Base-by-base conservation (phyloP, 2,113 vertebrate species). In the Coryphaenoides rupestris region DNA sequence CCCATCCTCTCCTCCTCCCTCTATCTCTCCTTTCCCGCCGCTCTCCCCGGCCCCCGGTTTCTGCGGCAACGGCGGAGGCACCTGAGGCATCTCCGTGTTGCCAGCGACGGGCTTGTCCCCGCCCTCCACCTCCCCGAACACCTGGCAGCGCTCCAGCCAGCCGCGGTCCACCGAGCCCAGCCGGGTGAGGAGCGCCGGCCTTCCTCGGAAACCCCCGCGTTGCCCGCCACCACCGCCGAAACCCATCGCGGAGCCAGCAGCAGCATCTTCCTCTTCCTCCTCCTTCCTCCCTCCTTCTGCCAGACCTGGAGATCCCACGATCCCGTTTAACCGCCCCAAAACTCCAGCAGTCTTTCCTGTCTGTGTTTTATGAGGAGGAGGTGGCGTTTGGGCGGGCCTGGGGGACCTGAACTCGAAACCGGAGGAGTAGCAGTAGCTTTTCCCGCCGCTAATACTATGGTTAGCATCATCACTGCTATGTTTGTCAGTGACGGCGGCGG, bases 111-210 rank as follows among this genome's bases (percentile, higher is more conserved):
- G 88, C 33, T 45, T 83, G 55, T 85, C 84, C 19, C 82, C 74
- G 4, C 65, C 72, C 58, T 5, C 81, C 79, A 86, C 74, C 65
- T 89, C 90, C 19, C 69, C 84, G 58, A 90, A 74, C 56, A 76
- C 88, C 62, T 94, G 92, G 85, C 96, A 96, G 14, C 93, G 89
- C 63, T 86, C 88, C 1, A 98, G 83, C 96, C 96, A 98, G 58
- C 73, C 87, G 0, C 61, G 83, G 68, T 97, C 90, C n/a, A 96
- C 77, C 0, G 81, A 89, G 23, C 77, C 62, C 74, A 96, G 64
- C 5, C 89, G 86, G 19, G 66, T 88, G 0, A 76, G 85, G 60
- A 91, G 74, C 47, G 53, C 1, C 47, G 15, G 46, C 46, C 64
- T 55, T 58, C 73, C 2, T 33, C 70, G 40, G 69, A 47, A 33